Evolutionary conservation across 2,797 vertebrate species (phyloP).

Genomic region (Urocyon cinereoargenteus): DNA sequence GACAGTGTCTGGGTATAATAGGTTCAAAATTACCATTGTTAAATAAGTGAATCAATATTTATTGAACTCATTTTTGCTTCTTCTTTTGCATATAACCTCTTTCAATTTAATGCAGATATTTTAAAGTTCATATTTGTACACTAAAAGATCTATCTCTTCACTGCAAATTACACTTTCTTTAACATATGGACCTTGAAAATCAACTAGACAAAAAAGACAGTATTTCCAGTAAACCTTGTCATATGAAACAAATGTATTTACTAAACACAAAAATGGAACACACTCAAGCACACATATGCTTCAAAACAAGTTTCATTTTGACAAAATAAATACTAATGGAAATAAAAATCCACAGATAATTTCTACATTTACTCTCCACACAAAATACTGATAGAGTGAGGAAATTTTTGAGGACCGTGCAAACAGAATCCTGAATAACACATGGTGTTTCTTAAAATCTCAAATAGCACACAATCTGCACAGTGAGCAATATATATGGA

Average conservation of each 20-base stretch:
- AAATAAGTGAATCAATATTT: neutral
- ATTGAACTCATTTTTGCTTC: neutral
- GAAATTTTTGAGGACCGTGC: neutral
- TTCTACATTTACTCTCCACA: neutral
- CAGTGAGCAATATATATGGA: neutral
- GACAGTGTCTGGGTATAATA: neutral
- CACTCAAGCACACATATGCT: neutral
- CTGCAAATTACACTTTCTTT: neutral
- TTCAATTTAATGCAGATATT: neutral
- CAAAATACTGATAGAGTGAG: neutral
- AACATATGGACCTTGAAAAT: conserved; percentile 10
- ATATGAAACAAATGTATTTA: conserved; percentile 40
- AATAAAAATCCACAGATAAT: neutral
- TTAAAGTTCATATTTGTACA: neutral
- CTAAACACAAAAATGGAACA: neutral
- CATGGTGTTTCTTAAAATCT: neutral
- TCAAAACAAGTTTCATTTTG: conserved; percentile 25
- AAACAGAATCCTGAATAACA: neutral
- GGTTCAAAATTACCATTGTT: neutral
- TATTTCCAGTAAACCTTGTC: neutral
- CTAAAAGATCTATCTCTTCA: neutral
- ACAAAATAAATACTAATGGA: neutral
- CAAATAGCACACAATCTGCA: neutral
- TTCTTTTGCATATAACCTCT: neutral
- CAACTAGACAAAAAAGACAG: neutral